Conservation (phyloP, 2,797 vertebrate genomes). For the Tolypeutes matacus region DNA sequence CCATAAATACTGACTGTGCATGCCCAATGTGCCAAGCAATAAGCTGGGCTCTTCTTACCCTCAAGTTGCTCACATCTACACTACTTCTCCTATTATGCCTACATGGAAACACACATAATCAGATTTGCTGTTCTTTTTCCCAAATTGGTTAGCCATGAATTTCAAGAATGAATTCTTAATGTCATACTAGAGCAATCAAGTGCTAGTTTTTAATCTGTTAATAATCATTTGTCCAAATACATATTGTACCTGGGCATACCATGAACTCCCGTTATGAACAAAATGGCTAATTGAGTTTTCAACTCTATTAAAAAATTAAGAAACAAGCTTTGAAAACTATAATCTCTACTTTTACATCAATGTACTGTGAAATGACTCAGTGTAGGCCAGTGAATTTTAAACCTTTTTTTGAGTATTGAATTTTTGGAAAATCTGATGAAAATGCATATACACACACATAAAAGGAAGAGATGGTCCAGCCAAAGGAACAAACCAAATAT, state of each 20-base stretch:
- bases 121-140: not conserved
- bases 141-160: not conserved
- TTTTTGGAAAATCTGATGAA: not conserved
- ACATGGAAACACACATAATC: not conserved
- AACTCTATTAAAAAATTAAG: not conserved
- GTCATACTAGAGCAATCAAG: not conserved
- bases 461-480: too few species aligned
- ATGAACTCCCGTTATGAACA: not conserved
- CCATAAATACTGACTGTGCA: not conserved
- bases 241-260: not conserved
- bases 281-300: conserved; percentile 14
- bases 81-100: not conserved
- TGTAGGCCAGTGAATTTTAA: not conserved
- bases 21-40: not conserved
- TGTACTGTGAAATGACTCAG: not conserved
- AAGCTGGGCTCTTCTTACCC: not conserved
- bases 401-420: not conserved
- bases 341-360: not conserved
- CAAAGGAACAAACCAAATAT: too few species aligned
- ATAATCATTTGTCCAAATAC: not conserved
- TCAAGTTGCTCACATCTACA: not conserved
- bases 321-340: not conserved
- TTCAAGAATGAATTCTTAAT: conserved; percentile 39
- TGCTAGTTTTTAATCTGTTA: conserved; percentile 33
- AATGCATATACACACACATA: not conserved